Percentiles rank a stretch among this genome's conserved stretches.
Evolutionary conservation across 2,113 vertebrate species (phyloP).

Genomic region (Natator depressus): DNA sequence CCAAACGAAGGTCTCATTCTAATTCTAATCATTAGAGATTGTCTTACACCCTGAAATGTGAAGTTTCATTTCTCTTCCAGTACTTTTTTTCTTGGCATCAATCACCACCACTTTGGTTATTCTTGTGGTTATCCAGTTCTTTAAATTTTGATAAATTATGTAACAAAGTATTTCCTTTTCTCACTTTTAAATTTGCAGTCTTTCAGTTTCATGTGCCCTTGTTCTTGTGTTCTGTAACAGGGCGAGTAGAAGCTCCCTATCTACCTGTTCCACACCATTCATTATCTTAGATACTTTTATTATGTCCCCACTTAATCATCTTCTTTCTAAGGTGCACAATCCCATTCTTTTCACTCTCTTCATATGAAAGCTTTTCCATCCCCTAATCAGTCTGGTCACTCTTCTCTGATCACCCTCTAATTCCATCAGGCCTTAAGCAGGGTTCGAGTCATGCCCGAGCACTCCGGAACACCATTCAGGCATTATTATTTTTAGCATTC

Average conservation of each 20-base stretch:
- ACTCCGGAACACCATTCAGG: too few relatives aligned
- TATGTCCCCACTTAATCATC: not conserved
- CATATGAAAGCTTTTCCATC: not conserved
- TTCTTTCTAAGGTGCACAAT: not conserved
- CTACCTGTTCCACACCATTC: not conserved
- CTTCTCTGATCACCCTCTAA: not conserved
- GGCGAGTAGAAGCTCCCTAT: not conserved
- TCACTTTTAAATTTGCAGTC: not conserved
- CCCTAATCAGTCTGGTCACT: not conserved
- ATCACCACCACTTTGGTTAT: not conserved
- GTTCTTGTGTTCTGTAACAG: rapidly evolving
- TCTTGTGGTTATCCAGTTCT: not conserved
- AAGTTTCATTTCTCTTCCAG: not conserved
- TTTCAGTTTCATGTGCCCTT: not conserved
- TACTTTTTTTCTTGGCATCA: not conserved
- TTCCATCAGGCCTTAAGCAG: not conserved
- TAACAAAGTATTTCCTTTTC: not conserved
- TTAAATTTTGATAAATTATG: rapidly evolving
- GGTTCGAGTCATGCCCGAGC: too few relatives aligned
- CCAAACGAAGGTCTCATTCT: not conserved
- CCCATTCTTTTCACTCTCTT: not conserved
- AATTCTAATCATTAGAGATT: not conserved
- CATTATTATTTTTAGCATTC: too few relatives aligned
- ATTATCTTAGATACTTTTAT: not conserved
- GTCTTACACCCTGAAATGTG: rapidly evolving